Evolutionary conservation across 2,888 invertebrate genomes (phyloP).

Genomic region (Polymixis lichenea): DNA sequence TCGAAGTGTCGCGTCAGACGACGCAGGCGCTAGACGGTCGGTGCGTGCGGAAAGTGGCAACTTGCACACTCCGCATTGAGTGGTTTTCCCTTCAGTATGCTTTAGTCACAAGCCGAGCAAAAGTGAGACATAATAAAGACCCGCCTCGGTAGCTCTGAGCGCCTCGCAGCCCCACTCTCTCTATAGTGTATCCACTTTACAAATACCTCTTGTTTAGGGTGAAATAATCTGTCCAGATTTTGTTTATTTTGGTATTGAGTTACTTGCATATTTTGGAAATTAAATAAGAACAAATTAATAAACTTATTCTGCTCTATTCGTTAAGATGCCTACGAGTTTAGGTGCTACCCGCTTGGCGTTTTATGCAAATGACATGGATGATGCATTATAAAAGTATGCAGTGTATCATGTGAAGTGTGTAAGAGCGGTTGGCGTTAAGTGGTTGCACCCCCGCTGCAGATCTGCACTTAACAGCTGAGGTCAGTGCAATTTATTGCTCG

Average conservation of each 20-base stretch:
- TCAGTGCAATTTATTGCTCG: conserved; percentile 85
- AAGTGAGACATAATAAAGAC: conserved; percentile 83
- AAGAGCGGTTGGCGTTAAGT: conserved; percentile 60
- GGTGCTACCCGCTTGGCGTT: conserved; percentile 9
- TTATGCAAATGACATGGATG: conserved; percentile 52
- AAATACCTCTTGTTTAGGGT: conserved; percentile 65
- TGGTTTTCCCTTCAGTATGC: conserved; percentile 79
- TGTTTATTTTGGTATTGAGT: conserved; percentile 65
- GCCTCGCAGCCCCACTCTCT: conserved; percentile 65
- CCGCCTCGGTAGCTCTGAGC: conserved; percentile 76
- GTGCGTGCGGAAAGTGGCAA: conserved; percentile 50
- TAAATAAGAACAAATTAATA: not conserved
- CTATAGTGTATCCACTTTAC: conserved; percentile 64
- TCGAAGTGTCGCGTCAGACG: conserved; percentile 9
- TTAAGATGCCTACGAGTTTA: not conserved
- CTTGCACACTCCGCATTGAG: conserved; percentile 73
- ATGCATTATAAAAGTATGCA: conserved; percentile 57
- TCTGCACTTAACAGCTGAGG: conserved; percentile 75
- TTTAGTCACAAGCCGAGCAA: conserved; percentile 79
- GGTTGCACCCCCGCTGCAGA: conserved; percentile 62
- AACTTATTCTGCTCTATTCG: not conserved
- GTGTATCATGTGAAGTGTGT: conserved; percentile 57
- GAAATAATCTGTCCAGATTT: conserved; percentile 66
- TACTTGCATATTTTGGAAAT: conserved; percentile 38
- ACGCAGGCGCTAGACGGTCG: conserved; percentile 17